phyloP scores from a whole-genome alignment of 2,113 vertebrate species.

The Micronycteris hirsuta region DNA sequence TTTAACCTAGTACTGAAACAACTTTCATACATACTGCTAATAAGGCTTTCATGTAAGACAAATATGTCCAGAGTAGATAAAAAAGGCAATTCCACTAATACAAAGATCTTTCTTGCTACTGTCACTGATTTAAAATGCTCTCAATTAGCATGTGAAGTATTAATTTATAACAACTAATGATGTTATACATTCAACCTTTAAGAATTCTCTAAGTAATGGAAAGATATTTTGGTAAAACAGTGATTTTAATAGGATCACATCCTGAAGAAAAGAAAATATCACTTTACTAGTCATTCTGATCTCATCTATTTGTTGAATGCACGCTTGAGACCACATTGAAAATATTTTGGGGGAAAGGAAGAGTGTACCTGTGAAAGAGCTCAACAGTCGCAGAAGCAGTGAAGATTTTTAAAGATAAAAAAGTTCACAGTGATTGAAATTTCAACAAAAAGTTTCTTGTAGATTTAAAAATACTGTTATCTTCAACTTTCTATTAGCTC shows the following conservation, averaged over 20 bases:
- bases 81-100: slow-evolving; percentile 62
- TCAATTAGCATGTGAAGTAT: slow-evolving; percentile 53
- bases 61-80: slow-evolving; percentile 61
- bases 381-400: background rate
- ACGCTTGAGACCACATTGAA: slow-evolving; percentile 10
- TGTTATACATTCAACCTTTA: slow-evolving; percentile 51
- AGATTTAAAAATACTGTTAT: background rate
- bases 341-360: slow-evolving; percentile 16
- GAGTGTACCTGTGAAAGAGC: background rate
- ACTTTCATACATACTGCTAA: slow-evolving; percentile 63
- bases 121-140: slow-evolving; percentile 66
- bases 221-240: slow-evolving; percentile 35
- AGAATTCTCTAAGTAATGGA: slow-evolving; percentile 30
- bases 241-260: slow-evolving; percentile 20
- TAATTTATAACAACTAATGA: slow-evolving; percentile 61
- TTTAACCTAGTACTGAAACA: slow-evolving; percentile 48
- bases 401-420: slow-evolving; percentile 21
- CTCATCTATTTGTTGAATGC: background rate
- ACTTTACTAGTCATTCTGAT: background rate
- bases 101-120: slow-evolving; percentile 58
- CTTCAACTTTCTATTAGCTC: slow-evolving; percentile 28
- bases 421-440: slow-evolving; percentile 2
- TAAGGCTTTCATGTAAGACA: slow-evolving; percentile 58
- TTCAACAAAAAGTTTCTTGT: slow-evolving; percentile 6
- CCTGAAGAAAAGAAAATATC: slow-evolving; percentile 45